phyloP scores from a whole-genome alignment of 92 coral and sea anemone genomes.

The Ricordea florida region DNA sequence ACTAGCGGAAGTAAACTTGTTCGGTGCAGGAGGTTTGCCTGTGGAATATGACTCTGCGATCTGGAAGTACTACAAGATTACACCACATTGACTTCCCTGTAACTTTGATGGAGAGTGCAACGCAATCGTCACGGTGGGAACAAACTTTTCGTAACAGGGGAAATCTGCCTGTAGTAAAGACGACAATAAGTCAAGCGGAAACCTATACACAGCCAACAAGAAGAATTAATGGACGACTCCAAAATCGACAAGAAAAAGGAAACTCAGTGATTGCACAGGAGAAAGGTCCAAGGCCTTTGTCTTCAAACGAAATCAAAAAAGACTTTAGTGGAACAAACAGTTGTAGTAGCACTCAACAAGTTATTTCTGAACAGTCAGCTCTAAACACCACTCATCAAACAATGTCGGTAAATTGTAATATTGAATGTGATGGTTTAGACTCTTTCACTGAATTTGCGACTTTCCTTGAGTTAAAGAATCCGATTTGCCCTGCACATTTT shows the following conservation, averaged over 20 bases:
- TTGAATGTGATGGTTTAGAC: slow-evolving; percentile 93
- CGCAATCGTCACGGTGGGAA: background rate
- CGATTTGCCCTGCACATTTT: slow-evolving; percentile 97
- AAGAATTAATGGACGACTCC: slow-evolving; percentile 10
- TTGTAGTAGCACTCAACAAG: slow-evolving; percentile 13
- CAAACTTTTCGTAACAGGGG: slow-evolving; percentile 2
- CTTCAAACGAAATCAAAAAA: slow-evolving; percentile 47
- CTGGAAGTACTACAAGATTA: slow-evolving; percentile 74
- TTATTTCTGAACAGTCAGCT: background rate
- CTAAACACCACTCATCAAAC: background rate
- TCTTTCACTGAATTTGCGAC: slow-evolving; percentile 96
- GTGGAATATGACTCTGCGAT: slow-evolving; percentile 67
- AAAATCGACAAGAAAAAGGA: slow-evolving; percentile 24
- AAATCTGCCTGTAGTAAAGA: background rate
- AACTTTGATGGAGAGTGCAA: slow-evolving; percentile 14
- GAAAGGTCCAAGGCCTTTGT: slow-evolving; percentile 38
- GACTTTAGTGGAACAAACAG: slow-evolving; percentile 18
- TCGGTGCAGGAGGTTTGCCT: background rate
- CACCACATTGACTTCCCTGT: slow-evolving; percentile 76
- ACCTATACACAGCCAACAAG: slow-evolving; percentile 13
- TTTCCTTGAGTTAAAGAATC: slow-evolving; percentile 86
- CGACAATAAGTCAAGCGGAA: background rate
- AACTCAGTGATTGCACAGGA: slow-evolving; percentile 26
- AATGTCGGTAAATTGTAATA: slow-evolving; percentile 10
- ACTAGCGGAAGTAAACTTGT: background rate